Evolutionary conservation across 1,140 invertebrate genomes (phyloP).

Genomic region (Drosophila punjabiensis): DNA sequence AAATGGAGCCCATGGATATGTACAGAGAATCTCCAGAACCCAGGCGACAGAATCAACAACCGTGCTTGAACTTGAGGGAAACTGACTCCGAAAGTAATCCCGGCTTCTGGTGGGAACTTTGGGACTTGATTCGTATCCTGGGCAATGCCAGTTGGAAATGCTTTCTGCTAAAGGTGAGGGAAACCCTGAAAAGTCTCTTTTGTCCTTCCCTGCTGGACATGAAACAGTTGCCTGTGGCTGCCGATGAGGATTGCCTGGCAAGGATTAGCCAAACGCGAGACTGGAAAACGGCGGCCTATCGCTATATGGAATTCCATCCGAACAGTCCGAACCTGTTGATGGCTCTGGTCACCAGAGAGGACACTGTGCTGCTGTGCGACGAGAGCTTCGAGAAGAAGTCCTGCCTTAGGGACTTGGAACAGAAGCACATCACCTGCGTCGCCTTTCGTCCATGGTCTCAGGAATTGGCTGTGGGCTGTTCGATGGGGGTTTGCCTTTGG

Average conservation of each 20-base stretch:
- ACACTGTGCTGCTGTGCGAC: conserved; percentile 18
- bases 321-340: neutral
- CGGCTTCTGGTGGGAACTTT: neutral
- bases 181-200: neutral
- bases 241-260: neutral
- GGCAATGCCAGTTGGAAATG: no score
- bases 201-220: neutral
- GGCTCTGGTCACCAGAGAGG: conserved; percentile 19
- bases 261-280: neutral
- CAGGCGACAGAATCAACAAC: neutral
- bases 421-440: conserved; percentile 16
- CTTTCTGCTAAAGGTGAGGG: neutral
- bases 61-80: neutral
- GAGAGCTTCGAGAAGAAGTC: neutral
- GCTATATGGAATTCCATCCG: conserved; percentile 26
- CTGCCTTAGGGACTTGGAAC: neutral
- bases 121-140: neutral
- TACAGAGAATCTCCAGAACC: neutral
- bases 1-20: neutral
- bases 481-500: conserved; percentile 43
- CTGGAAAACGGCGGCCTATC: conserved; percentile 11
- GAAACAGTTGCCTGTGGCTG: neutral
- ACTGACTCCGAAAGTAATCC: no score
- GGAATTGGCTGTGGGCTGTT: conserved; percentile 44
- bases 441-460: conserved; percentile 40